Conservation (phyloP, 1,140 invertebrate species). For the Achatina immaculata region DNA sequence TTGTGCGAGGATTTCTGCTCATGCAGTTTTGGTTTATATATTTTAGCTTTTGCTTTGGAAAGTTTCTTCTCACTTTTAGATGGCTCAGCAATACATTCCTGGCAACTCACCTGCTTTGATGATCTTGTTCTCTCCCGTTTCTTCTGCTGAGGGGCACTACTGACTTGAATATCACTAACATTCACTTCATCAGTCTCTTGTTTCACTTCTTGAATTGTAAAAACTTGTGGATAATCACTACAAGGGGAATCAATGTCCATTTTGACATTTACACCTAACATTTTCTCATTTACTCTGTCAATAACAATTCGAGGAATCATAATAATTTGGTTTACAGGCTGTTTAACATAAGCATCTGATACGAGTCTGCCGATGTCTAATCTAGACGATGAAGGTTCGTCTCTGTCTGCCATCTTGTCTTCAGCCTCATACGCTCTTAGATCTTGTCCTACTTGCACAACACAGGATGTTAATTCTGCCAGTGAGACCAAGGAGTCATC, state of each 20-base stretch:
- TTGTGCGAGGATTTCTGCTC: not conserved
- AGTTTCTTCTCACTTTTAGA: not conserved
- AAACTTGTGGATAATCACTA: not conserved
- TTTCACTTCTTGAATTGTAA: not conserved
- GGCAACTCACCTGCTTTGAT: not conserved
- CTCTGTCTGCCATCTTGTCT: too few species aligned
- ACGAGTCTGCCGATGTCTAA: too few species aligned
- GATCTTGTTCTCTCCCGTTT: too few species aligned
- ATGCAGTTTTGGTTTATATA: not conserved
- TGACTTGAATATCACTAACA: not conserved
- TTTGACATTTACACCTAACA: not conserved
- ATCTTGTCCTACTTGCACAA: too few species aligned
- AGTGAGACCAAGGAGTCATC: too few species aligned
- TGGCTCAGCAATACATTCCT: not conserved
- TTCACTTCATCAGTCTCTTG: not conserved
- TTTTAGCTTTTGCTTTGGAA: not conserved
- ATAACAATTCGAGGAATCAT: too few species aligned
- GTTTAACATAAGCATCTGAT: too few species aligned
- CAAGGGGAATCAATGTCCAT: not conserved
- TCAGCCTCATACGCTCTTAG: too few species aligned
- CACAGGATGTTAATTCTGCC: too few species aligned
- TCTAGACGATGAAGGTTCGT: too few species aligned
- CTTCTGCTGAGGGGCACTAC: too few species aligned
- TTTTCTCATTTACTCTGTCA: not conserved
- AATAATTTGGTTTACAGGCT: too few species aligned